These are phyloP conservation scores for Nematopogon swammerdamellus DNA, from an alignment of 2,888 invertebrate genomes.

Conservation along the genomic window DNA sequence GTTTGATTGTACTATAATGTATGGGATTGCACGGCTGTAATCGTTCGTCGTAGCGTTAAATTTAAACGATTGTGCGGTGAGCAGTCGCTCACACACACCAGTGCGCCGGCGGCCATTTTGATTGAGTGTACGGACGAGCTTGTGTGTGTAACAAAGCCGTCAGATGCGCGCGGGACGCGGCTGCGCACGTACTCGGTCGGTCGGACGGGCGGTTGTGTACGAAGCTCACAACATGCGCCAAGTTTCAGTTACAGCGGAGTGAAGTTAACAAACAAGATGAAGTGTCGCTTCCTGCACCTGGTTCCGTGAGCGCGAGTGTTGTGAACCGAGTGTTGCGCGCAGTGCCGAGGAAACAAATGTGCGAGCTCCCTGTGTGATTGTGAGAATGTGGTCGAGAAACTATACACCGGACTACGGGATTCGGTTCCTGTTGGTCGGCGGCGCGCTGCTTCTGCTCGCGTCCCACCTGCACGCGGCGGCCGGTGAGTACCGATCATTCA, in stretches of 20 bases:
- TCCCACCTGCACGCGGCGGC: conserved; percentile 52
- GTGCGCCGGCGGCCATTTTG: conserved; percentile 47
- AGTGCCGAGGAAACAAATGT: conserved; percentile 55
- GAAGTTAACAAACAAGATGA: conserved; percentile 48
- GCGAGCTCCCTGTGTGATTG: conserved; percentile 57
- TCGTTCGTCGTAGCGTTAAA: neutral
- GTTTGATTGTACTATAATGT: neutral
- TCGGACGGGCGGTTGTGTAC: conserved; percentile 2
- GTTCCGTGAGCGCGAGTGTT: conserved; percentile 51
- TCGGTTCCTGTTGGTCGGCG: conserved; percentile 49
- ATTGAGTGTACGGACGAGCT: conserved; percentile 41
- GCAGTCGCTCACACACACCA: conserved; percentile 42
- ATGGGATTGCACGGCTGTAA: neutral
- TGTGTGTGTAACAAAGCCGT: conserved; percentile 57
- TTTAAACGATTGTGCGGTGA: conserved; percentile 7
- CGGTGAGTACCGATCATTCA: conserved; percentile 59
- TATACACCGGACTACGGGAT: conserved; percentile 67
- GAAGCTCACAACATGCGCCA: neutral
- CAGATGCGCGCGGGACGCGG: conserved; percentile 56
- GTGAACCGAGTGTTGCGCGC: conserved; percentile 33
- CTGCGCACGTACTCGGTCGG: conserved; percentile 35
- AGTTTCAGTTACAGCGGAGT: neutral
- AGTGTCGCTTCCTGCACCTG: conserved; percentile 51
- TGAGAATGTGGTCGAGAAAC: conserved; percentile 68
- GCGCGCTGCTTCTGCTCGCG: conserved; percentile 41